Base-by-base conservation (phyloP, 2,797 vertebrate species). In the Eulemur rubriventer region DNA sequence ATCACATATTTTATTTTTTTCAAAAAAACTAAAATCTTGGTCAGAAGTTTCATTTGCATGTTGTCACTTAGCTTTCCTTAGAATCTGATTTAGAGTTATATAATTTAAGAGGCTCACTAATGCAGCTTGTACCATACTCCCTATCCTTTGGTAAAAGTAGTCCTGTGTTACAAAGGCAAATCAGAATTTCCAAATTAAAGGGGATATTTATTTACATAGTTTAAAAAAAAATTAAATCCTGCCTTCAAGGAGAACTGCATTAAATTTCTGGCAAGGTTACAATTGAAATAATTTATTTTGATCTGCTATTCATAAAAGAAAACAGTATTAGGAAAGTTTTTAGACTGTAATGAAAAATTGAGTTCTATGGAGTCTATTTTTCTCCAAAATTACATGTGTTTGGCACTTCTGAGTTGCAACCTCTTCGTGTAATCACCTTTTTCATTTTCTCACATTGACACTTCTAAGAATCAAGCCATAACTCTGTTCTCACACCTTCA, bases 391-490 rank as follows among this genome's bases (percentile, higher is more conserved):
- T 22, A 16, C 13, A 65, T 85, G 7, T 78, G 6, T 96, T 94
- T 28, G 6, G 8, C 80, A 26, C 79, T 55, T 93, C 24, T 41
- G 8, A 28, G 12, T 59, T 73, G 75, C 6, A 67, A 46, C 13
- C 8, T 89, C n/a, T 24, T 43, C 14, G 0, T 7, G 35, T 69
- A 86, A 95, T 46, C 28, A 89, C 50, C 50, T 84, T 89, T 89
- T 89, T 73, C 55, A 13, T 83, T 80, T 89, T 79, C 94, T 91
- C 81, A 82, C 7, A 84, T 52, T 61, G 35, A 73, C 0, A 5
- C 67, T 17, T 97, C 80, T 67, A 78, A 78, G 57, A 95, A 92
- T 89, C 61, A 72, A 97, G 76, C 38, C 1, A 14, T 30, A 73
- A 73, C 11, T 22, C 84, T 96, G 67, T 84, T 89, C 55, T 96